Evolutionary conservation across 2,113 vertebrate genomes (phyloP).

Genomic region (Lycocorax pyrrhopterus): DNA sequence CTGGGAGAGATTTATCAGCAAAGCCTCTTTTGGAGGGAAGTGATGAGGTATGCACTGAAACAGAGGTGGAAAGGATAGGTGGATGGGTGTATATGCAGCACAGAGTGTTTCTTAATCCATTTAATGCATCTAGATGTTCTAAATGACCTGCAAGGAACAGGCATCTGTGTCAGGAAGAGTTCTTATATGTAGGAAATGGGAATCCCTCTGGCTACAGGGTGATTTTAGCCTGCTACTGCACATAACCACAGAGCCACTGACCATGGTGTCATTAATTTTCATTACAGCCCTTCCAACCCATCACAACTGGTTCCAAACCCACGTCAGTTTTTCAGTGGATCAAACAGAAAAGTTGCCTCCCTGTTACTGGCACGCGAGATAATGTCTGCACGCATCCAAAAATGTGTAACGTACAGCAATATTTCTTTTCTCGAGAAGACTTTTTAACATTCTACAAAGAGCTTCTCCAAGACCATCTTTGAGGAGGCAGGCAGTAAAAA

Average conservation of each 20-base stretch:
- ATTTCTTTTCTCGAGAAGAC: not conserved
- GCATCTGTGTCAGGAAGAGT: not conserved
- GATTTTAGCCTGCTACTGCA: not conserved
- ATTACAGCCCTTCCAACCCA: not conserved
- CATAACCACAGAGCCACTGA: not conserved
- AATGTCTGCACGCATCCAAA: not conserved
- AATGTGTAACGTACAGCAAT: rapidly evolving
- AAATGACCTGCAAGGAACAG: not conserved
- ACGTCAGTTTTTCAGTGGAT: not conserved
- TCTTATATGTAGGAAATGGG: not conserved
- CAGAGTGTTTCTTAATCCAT: not conserved
- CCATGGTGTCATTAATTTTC: not conserved
- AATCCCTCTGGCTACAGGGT: not conserved
- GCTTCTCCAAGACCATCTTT: not conserved
- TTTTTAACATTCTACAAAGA: not conserved
- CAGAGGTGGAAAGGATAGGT: not conserved
- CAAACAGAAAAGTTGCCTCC: not conserved
- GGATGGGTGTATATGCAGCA: not conserved
- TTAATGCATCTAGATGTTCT: not conserved
- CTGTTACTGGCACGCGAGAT: not conserved
- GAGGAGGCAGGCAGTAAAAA: not conserved
- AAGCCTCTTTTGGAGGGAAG: not conserved
- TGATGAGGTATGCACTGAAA: not conserved
- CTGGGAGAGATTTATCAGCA: not conserved
- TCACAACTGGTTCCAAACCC: not conserved